phyloP scores from a whole-genome alignment of 2,888 invertebrate genomes.

The Drosophila percnosoma region DNA sequence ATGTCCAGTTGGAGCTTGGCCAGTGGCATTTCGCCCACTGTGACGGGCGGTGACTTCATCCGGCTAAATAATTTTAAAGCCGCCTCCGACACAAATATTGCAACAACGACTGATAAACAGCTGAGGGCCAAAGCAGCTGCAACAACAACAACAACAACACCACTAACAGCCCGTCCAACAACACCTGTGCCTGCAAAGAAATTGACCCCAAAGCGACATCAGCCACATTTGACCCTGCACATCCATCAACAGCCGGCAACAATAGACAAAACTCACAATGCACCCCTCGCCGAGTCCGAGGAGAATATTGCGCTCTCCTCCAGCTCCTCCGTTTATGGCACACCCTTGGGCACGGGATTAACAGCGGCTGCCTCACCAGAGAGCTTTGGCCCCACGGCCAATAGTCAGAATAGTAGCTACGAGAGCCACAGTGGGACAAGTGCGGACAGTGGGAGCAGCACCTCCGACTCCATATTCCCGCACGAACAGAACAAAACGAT shows the following conservation, averaged over 20 bases:
- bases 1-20: conserved; percentile 77
- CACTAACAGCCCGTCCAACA: conserved; percentile 53
- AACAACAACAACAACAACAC: conserved; percentile 17
- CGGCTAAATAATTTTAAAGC: conserved; percentile 51
- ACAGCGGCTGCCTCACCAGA: conserved; percentile 25
- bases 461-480: conserved; percentile 63
- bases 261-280: conserved; percentile 28
- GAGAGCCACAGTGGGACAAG: conserved; percentile 11
- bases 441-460: conserved; percentile 33
- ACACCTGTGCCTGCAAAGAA: conserved; percentile 64
- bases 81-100: conserved; percentile 46
- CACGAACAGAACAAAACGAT: conserved; percentile 73
- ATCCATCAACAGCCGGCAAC: conserved; percentile 38
- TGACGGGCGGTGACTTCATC: conserved; percentile 62
- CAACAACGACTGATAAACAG: conserved; percentile 26
- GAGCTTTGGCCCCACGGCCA: conserved; percentile 20
- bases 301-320: conserved; percentile 51
- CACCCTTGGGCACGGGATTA: conserved; percentile 44
- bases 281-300: conserved; percentile 50
- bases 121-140: conserved; percentile 2
- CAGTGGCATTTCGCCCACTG: conserved; percentile 66
- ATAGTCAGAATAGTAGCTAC: conserved; percentile 22
- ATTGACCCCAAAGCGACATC: conserved; percentile 55
- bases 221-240: conserved; percentile 59
- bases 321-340: conserved; percentile 56